Conservation (phyloP, 2,113 vertebrate species). For the Crotophaga sulcirostris region DNA sequence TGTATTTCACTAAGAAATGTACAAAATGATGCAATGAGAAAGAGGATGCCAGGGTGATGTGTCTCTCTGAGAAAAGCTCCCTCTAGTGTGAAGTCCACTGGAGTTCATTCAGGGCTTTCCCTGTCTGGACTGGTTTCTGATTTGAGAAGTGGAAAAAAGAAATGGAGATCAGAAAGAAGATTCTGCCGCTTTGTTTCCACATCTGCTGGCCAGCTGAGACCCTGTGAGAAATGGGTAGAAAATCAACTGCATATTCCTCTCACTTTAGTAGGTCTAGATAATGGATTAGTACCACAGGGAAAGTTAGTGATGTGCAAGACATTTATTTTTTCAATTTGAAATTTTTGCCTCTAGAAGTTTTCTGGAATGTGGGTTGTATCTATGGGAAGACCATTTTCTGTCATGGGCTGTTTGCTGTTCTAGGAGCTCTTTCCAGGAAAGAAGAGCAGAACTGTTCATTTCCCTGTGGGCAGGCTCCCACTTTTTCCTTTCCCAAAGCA, state of each 20-base stretch:
- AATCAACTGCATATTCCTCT: background rate
- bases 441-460: background rate
- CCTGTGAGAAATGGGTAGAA: background rate
- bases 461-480: background rate
- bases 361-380: background rate
- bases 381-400: background rate
- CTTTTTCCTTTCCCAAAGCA: background rate
- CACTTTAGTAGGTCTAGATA: background rate
- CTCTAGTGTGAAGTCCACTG: conserved; percentile 11
- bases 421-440: background rate
- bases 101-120: background rate
- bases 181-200: background rate
- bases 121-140: background rate
- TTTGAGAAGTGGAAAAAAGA: background rate
- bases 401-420: background rate
- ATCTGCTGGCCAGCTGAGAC: background rate
- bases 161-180: background rate
- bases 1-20: background rate
- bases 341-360: background rate
- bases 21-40: background rate
- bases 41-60: background rate
- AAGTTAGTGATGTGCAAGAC: background rate
- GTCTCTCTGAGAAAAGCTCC: conserved; percentile 17
- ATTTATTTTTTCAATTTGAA: background rate
- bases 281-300: background rate